Base-by-base conservation (phyloP, 2,113 vertebrate genomes). In the Chloropsis hardwickii region DNA sequence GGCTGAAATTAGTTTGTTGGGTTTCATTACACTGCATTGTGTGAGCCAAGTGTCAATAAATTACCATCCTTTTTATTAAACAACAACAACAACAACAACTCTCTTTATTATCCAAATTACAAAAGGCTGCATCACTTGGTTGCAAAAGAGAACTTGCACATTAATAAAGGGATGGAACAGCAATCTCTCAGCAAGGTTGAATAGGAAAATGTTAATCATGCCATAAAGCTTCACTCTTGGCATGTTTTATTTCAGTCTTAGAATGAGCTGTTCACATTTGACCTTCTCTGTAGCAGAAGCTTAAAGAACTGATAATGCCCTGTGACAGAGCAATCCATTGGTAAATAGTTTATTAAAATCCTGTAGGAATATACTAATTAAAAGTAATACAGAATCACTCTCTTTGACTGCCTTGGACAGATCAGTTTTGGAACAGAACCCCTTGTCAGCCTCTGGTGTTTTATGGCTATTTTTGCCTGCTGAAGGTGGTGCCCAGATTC, bases 81-180 rank as follows among this genome's bases (percentile, higher is more conserved):
- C 80, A 95, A 91, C 91, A 92, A 28, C 58, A 60, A 87, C 88
- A 90, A 72, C 86, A 96, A 85, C 90, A 88, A 58, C 70, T 88
- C 48, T 86, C 70, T 95, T 78, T 97, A 97, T 96, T 95, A 94
- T 86, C 94, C 94, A 92, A 96, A 97, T 97, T 94, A 97, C 91
- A 96, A 84, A 76, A 93, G 81, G 33, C 94, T 86, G 86, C 88
- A 79, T 91, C 64, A 56, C 56, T 86, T n/a, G 69, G 65, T 94
- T 96, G 88, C 92, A 96, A 94, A 95, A 96, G 94, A 95, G 67
- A 77, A 81, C 61, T 51, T 60, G 66, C 74, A 82, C 92, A 19
- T 93, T 92, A 96, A 95, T 94, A 84, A 95, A 92, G 76, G 69
- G 89, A 96, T 66, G 70, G 88, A 86, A 66, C 67, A 92, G 35